phyloP scores from a whole-genome alignment of 2,888 invertebrate species.

The Daptonema setosum region DNA sequence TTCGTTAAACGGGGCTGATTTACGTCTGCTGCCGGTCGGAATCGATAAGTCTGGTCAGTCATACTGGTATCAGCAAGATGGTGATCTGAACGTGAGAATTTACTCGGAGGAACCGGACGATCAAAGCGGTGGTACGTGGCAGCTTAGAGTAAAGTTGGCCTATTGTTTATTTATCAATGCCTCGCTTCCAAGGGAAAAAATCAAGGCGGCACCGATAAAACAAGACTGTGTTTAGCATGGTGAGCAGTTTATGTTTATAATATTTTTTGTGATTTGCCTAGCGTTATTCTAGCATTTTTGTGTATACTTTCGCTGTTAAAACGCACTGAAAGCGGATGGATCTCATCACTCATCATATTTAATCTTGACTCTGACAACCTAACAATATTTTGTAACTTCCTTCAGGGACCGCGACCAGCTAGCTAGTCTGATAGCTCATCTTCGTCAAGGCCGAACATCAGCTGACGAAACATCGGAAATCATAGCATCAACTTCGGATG shows the following conservation, averaged over 20 bases:
- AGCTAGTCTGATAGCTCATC: slow-evolving; percentile 44
- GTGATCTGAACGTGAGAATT: slow-evolving; percentile 63
- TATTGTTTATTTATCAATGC: neutral
- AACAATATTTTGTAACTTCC: no score
- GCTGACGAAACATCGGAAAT: neutral
- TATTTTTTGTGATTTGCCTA: no score
- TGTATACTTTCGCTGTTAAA: no score
- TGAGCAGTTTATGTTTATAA: no score
- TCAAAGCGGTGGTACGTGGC: slow-evolving; percentile 23
- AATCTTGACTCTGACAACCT: no score
- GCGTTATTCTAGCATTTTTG: no score
- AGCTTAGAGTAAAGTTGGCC: slow-evolving; percentile 14
- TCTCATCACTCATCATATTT: no score
- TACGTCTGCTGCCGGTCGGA: slow-evolving; percentile 70
- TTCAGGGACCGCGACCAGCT: slow-evolving; percentile 44
- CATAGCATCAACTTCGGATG: no score
- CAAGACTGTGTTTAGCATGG: no score
- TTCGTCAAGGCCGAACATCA: slow-evolving; percentile 11
- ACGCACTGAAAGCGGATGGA: no score
- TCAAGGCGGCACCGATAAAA: no score
- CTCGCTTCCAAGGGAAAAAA: neutral
- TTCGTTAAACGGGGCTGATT: slow-evolving; percentile 50
- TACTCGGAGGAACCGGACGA: slow-evolving; percentile 89
- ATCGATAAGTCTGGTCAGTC: slow-evolving; percentile 67
- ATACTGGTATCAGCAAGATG: slow-evolving; percentile 65